A percentile compares a stretch with the other conserved stretches of the same genome.
These are phyloP conservation scores for Protonemura montana DNA, from an alignment of 2,888 invertebrate genomes.

Conservation along the genomic window DNA sequence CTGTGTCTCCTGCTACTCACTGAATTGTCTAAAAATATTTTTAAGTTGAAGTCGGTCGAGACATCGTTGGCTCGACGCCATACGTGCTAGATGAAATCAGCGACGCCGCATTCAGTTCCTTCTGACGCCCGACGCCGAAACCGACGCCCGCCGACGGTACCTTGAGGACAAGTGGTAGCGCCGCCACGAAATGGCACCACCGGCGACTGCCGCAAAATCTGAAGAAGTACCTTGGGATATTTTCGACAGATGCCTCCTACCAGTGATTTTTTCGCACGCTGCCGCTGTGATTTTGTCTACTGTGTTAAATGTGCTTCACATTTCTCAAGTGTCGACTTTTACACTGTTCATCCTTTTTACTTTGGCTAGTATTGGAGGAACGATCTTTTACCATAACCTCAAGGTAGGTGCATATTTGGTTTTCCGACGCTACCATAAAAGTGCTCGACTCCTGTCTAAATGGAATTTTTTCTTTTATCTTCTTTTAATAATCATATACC, in stretches of 20 bases:
- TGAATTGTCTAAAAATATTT: not conserved
- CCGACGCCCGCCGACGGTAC: not conserved
- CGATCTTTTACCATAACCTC: conserved; percentile 79
- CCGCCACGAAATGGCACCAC: not conserved
- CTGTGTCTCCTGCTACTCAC: not conserved
- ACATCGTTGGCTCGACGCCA: not conserved
- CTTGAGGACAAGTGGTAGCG: not conserved
- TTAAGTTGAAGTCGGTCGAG: not conserved
- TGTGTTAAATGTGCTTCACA: conserved; percentile 73
- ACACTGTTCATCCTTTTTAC: conserved; percentile 81
- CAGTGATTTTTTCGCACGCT: conserved; percentile 81
- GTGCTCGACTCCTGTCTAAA: too few species aligned
- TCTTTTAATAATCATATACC: too few species aligned
- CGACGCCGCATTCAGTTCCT: not conserved
- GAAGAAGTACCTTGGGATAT: conserved; percentile 66
- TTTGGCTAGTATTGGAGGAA: conserved; percentile 75
- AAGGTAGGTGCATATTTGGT: conserved; percentile 65
- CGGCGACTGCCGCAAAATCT: conserved; percentile 4
- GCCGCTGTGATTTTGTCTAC: conserved; percentile 78
- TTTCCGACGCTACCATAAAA: too few species aligned
- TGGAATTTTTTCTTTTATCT: too few species aligned
- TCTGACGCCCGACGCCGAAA: not conserved
- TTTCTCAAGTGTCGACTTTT: conserved; percentile 79
- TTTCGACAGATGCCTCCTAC: conserved; percentile 75
- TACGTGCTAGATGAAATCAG: not conserved